Percentiles rank a stretch among this genome's conserved stretches.
phyloP scores from a whole-genome alignment of 2,113 vertebrate species.

The Aleadryas rufinucha region DNA sequence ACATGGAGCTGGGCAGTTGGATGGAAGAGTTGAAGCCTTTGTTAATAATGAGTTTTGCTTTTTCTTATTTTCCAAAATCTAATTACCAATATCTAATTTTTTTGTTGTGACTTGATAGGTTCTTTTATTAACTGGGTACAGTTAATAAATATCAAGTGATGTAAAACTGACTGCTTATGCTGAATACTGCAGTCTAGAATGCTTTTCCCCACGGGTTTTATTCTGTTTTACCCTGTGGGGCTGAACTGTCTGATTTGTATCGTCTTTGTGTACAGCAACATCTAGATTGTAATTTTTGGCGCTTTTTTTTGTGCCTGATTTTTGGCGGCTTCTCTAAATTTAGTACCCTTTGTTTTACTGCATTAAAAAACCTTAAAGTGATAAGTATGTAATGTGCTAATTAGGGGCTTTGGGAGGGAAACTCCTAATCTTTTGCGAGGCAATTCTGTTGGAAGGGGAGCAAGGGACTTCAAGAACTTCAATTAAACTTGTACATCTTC shows the following conservation, averaged over 20 bases:
- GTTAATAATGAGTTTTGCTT: fast-evolving
- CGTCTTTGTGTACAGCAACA: background rate
- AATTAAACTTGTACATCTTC: background rate
- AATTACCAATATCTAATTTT: background rate
- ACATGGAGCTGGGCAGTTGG: fast-evolving
- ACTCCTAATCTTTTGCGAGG: background rate
- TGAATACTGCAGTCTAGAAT: background rate
- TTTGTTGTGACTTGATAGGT: background rate
- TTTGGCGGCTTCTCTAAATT: background rate
- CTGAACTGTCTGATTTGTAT: background rate
- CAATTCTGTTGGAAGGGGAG: background rate
- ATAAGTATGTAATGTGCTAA: background rate
- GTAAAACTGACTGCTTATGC: background rate
- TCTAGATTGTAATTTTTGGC: background rate
- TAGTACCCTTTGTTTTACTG: background rate
- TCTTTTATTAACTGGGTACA: background rate
- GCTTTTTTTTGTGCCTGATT: background rate
- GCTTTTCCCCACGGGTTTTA: background rate
- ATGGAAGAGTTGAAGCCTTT: background rate
- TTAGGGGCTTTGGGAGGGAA: background rate
- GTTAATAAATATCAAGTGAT: background rate
- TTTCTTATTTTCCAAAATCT: background rate
- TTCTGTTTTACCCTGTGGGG: background rate
- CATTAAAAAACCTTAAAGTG: background rate
- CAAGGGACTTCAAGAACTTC: background rate